phyloP scores from a whole-genome alignment of 2,113 vertebrate species.

The Apaloderma vittatum region DNA sequence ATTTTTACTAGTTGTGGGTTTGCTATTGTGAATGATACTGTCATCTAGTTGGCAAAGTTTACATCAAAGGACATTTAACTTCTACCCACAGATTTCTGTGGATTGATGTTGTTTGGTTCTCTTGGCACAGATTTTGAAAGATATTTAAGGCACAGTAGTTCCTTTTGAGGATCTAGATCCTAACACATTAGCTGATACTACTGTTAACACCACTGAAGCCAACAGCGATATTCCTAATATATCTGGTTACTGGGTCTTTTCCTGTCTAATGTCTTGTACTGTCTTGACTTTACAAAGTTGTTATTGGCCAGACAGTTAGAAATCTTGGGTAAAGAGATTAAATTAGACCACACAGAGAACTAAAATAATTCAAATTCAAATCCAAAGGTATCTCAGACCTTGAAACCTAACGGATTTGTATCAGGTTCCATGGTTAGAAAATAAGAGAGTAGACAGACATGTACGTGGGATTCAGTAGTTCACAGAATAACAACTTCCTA shows the following conservation, averaged over 20 bases:
- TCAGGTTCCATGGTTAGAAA: background rate
- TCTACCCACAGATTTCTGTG: background rate
- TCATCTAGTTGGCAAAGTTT: background rate
- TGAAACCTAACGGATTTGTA: background rate
- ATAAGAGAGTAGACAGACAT: background rate
- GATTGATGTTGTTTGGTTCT: background rate
- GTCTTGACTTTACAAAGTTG: background rate
- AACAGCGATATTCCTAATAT: background rate
- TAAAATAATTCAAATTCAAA: background rate
- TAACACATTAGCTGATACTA: background rate
- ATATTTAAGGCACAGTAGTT: background rate
- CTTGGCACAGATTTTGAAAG: background rate
- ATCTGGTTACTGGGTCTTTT: background rate
- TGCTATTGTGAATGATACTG: background rate
- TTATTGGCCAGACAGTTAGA: background rate
- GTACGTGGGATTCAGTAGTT: background rate
- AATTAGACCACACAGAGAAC: background rate
- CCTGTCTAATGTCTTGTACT: background rate
- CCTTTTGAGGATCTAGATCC: background rate
- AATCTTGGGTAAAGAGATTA: background rate
- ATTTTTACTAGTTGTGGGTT: background rate
- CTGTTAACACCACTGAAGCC: background rate
- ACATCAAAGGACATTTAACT: background rate
- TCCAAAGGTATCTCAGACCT: background rate
- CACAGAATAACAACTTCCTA: background rate